phyloP scores from a whole-genome alignment of 2,888 invertebrate species.

The Plutella xylostella region DNA sequence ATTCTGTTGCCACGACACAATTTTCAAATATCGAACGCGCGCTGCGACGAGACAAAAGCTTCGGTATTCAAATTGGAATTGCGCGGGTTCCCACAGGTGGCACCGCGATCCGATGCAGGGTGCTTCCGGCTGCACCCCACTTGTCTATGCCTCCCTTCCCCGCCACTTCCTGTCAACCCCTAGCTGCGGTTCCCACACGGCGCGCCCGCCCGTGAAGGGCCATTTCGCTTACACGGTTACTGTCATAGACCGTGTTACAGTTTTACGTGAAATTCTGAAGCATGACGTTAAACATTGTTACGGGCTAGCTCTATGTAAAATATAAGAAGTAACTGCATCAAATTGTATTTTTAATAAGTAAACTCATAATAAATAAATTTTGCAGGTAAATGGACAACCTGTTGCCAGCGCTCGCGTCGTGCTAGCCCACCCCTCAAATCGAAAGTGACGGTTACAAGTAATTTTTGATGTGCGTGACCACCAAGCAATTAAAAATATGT shows the following conservation, averaged over 20 bases:
- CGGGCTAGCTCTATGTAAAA: too few relatives aligned
- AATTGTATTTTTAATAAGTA: too few relatives aligned
- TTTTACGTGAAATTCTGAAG: too few relatives aligned
- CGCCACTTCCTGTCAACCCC: slow-evolving; percentile 28
- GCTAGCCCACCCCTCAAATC: slow-evolving; percentile 1
- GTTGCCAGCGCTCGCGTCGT: too few relatives aligned
- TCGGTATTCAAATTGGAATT: slow-evolving; percentile 43
- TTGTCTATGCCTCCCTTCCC: slow-evolving; percentile 27
- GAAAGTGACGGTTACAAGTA: slow-evolving; percentile 7
- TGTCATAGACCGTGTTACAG: too few relatives aligned
- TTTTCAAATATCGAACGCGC: not conserved
- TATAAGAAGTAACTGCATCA: too few relatives aligned
- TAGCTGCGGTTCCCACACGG: slow-evolving; percentile 50
- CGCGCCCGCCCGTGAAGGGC: slow-evolving; percentile 45
- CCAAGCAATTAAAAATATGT: slow-evolving; percentile 23
- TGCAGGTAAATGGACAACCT: too few relatives aligned
- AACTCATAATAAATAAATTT: too few relatives aligned
- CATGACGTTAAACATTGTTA: too few relatives aligned
- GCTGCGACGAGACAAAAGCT: not conserved
- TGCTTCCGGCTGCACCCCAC: slow-evolving; percentile 61
- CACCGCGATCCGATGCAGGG: slow-evolving; percentile 49
- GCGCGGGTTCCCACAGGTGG: slow-evolving; percentile 17
- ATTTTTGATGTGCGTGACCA: slow-evolving; percentile 26
- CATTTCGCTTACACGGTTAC: slow-evolving; percentile 34
- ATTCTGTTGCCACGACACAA: too few relatives aligned